A percentile compares a stretch with the other conserved stretches of the same genome.
These are phyloP conservation scores for Liodrosophila aerea DNA, from an alignment of 2,888 invertebrate species.

Conservation along the genomic window DNA sequence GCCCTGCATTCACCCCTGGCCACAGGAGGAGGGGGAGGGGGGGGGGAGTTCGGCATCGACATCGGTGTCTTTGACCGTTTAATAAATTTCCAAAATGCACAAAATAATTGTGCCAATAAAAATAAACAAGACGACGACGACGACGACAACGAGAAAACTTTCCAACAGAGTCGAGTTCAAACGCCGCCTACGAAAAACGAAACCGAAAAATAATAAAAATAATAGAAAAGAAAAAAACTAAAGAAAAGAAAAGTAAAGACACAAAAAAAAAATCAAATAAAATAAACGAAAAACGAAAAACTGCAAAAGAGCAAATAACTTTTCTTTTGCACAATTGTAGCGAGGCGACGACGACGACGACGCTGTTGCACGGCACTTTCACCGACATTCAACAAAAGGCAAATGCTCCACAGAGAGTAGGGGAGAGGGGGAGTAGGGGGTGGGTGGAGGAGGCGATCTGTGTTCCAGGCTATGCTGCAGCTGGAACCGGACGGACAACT, in stretches of 20 bases:
- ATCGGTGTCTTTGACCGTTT: conserved; percentile 60
- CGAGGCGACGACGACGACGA: conserved; percentile 40
- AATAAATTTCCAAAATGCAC: conserved; percentile 76
- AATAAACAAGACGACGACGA: conserved; percentile 59
- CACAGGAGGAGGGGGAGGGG: too few species aligned
- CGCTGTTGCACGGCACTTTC: conserved; percentile 48
- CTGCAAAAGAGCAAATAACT: conserved; percentile 67
- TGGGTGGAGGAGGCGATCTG: not conserved
- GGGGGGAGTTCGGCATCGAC: conserved; percentile 4
- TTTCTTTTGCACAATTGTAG: conserved; percentile 77
- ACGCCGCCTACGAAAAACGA: conserved; percentile 65
- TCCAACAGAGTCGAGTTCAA: conserved; percentile 72
- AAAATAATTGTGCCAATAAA: conserved; percentile 77
- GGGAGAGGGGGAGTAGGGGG: not conserved
- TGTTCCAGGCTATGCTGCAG: not conserved
- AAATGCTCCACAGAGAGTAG: conserved; percentile 14
- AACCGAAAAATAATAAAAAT: conserved; percentile 29
- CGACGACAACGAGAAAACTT: conserved; percentile 50
- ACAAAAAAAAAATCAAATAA: conserved; percentile 21
- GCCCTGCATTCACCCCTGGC: too few species aligned
- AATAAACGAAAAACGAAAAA: conserved; percentile 52
- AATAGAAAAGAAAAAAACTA: conserved; percentile 1
- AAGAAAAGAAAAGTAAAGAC: conserved; percentile 1
- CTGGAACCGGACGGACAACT: conserved; percentile 25
- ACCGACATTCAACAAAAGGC: conserved; percentile 64